These are phyloP conservation scores for Fopius arisanus DNA, from an alignment of 1,140 invertebrate genomes.

Conservation along the genomic window DNA sequence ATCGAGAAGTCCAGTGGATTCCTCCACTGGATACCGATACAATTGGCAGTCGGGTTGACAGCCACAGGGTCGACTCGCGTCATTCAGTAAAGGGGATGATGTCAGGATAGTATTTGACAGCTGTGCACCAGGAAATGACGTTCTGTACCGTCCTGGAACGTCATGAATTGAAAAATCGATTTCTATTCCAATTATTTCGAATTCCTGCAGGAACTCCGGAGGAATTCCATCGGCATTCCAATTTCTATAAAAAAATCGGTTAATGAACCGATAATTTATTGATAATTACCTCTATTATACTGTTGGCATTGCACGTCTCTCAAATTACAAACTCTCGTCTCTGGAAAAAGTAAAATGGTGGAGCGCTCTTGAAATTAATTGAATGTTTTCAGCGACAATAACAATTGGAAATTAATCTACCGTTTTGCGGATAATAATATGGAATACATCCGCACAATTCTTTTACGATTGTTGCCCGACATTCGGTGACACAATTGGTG, in stretches of 20 bases:
- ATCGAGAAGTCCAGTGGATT: constrained; percentile 40
- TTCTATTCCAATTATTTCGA: too few relatives aligned
- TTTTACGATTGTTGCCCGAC: constrained; percentile 60
- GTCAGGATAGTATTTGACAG: not conserved
- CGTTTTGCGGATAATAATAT: constrained; percentile 65
- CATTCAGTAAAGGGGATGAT: not conserved
- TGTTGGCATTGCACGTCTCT: constrained; percentile 62
- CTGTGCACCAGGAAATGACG: constrained; percentile 41
- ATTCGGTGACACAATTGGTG: constrained; percentile 71
- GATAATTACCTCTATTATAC: constrained; percentile 52
- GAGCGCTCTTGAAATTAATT: too few relatives aligned
- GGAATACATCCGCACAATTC: constrained; percentile 69
- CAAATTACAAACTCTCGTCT: constrained; percentile 59
- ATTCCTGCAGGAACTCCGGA: too few relatives aligned
- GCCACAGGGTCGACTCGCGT: constrained; percentile 37
- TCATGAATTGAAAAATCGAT: not conserved
- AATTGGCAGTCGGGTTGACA: constrained; percentile 49
- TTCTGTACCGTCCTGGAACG: constrained; percentile 39
- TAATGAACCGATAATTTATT: not conserved
- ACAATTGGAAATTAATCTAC: constrained; percentile 44
- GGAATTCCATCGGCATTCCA: not conserved
- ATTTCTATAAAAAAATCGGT: not conserved
- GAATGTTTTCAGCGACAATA: not conserved
- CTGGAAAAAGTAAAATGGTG: constrained; percentile 29
- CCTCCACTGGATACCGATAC: constrained; percentile 45